Evolutionary conservation across 2,888 invertebrate species (phyloP), one percentile per base, ranked within the genome.

Genomic region (Folsomia candida): DNA sequence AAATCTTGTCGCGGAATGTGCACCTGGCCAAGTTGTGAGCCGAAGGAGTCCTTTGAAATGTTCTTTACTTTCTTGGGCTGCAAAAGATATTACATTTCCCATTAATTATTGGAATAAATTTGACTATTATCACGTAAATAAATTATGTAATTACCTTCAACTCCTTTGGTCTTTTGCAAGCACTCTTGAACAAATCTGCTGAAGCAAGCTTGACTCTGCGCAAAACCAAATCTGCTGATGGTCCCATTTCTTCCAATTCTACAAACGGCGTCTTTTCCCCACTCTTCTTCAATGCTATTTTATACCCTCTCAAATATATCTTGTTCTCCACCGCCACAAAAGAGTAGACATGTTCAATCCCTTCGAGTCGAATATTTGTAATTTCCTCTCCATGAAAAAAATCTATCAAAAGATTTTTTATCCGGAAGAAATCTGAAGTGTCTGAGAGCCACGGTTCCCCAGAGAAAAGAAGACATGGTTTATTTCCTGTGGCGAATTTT

Each of bases 241-340:
- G 99, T 25, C 99, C 97, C 81, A 96, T 94, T 86, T 95, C 94
- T 83, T 90, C 90, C 64, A 99, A 85, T 85, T 98, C 97, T 76
- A 97, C 90, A 77, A 95, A 88, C 0, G 98, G 98, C 65, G 89
- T 91, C 80, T 89, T 88, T 76, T 89, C 88, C 0, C 95, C 96
- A 76, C 97, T 96, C 83, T 97, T 98, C 82, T 97, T 96, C 63
- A 97, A 83, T 64, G 87, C 81, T 76, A 94, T 89, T 84, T 92
- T 93, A 82, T 89, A 89, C 81, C 87, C 88, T 68, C 97, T 86
- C 79, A 98, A 83, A 74, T 89, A 87, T 74, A 98, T 89, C 80
- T 87, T 89, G 68, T 91, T 91, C 76, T 92, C 91, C 1, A 89
- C 87, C 2, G 91, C 91, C 51, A 95, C 94, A 81, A 99, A 94